Evolutionary conservation across 1,140 invertebrate genomes (phyloP), one percentile per base, ranked within the genome.

Genomic region (Trichoplusia ni): DNA sequence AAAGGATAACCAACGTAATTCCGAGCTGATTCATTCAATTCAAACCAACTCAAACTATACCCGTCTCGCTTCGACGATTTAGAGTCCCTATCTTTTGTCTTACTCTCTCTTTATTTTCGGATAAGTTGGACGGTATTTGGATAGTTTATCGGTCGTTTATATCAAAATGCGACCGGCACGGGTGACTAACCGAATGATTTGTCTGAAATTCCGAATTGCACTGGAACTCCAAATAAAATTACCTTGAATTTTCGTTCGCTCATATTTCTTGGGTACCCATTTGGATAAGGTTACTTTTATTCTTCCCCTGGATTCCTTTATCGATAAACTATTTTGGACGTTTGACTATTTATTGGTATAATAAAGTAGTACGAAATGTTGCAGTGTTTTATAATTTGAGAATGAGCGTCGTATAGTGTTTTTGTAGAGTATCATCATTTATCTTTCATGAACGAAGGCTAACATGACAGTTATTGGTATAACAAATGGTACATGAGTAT

Each of bases 181-280:
- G 38, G 37, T 58, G 37, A 58, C 54, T 58, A 58, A 44, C 38
- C 54, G 37, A 42, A 58, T 42, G 54, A 58, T 58, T 58, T 42
- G 37, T 58, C 38, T 42, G 37, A 58, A 58, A 42, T 40, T 44
- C 23, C 23, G 11, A 19, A 58, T 58, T 42, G 37, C 25, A 42
- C 11, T 25, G 9, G 38, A 23, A 31, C 11, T 47, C 16, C 44
- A 16, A 11, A 47, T 44, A 29, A 58, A 56, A 58, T 58, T 44
- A 23, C 54, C 19, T 13, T 29, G 27, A 40, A 44, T 29, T 42
- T 31, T 25, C 23, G 13, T 44, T 31, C 54, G 4, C 38, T 44
- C 38, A 58, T 58, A 58, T 58, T 42, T 58, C 38, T 40, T 19
- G 54, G 38, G 23, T 19, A 29, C 14, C 54, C 37, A 42, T 58